A percentile compares a stretch with the other conserved stretches of the same genome.
Evolutionary conservation across 2,113 vertebrate species (phyloP).

Genomic region (Varanus salvator): DNA sequence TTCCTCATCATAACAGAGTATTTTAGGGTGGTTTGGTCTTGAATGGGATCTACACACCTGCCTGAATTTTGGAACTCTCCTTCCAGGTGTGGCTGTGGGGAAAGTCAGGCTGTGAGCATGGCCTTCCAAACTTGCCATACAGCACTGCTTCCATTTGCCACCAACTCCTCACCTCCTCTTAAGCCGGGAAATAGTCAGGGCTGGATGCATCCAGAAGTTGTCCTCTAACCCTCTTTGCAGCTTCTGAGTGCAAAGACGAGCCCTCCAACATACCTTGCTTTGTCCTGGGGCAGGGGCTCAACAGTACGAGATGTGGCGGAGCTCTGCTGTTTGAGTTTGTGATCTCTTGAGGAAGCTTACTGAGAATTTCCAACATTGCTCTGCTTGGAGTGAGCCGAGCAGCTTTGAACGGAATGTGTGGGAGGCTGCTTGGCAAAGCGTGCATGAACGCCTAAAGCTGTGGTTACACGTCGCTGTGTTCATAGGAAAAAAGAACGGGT

Average conservation of each 20-base stretch:
- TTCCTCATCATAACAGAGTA: too few species aligned
- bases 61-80: too few species aligned
- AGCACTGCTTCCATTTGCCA: too few species aligned
- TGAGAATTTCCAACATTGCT: neutral
- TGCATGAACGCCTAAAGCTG: neutral
- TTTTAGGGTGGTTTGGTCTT: too few species aligned
- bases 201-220: too few species aligned
- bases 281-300: neutral
- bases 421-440: neutral
- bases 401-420: neutral
- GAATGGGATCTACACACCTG: too few species aligned
- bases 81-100: too few species aligned
- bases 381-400: neutral
- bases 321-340: neutral
- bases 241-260: neutral
- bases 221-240: too few species aligned
- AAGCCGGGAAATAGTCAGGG: too few species aligned
- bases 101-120: too few species aligned
- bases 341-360: neutral
- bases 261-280: neutral
- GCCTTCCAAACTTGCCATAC: too few species aligned
- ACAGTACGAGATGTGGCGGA: neutral
- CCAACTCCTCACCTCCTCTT: too few species aligned
- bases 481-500: conserved; percentile 3
- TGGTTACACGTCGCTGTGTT: neutral